A percentile compares a stretch with the other conserved stretches of the same genome.
Conservation (phyloP, 2,113 vertebrate genomes). For the Bujurquina vittata region DNA sequence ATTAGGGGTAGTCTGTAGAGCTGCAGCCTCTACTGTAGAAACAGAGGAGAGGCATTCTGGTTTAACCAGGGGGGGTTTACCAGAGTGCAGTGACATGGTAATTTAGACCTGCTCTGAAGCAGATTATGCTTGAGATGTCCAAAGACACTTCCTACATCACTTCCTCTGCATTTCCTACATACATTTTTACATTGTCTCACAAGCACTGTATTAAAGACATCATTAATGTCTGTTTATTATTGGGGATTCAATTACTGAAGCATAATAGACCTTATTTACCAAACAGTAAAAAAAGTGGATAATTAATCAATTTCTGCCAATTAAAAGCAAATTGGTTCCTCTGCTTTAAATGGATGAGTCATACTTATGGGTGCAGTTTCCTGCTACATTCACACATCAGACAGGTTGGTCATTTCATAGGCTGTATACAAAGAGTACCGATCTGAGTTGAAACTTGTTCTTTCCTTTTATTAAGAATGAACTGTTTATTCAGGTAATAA, state of each 20-base stretch:
- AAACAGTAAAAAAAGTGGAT: too few relatives aligned
- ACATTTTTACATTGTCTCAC: neutral
- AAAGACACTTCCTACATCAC: neutral
- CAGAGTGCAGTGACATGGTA: neutral
- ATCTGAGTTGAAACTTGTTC: neutral
- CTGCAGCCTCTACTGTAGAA: neutral
- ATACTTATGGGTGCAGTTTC: neutral
- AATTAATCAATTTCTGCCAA: neutral
- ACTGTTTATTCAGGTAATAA: neutral
- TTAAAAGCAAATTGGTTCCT: neutral
- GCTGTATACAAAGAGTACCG: rapidly evolving
- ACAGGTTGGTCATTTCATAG: neutral
- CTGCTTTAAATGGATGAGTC: neutral
- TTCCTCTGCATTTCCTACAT: neutral
- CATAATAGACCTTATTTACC: too few relatives aligned
- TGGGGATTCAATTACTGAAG: too few relatives aligned
- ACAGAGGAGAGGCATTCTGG: neutral
- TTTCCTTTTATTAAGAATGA: neutral
- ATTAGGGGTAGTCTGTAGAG: slow-evolving; percentile 49
- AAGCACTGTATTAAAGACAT: neutral
- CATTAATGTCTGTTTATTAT: neutral
- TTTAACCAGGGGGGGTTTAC: neutral
- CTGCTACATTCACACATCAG: neutral
- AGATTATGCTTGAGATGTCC: neutral
- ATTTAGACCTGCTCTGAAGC: neutral